phyloP scores from a whole-genome alignment of 2,797 vertebrate genomes.

The Sternotherus odoratus region DNA sequence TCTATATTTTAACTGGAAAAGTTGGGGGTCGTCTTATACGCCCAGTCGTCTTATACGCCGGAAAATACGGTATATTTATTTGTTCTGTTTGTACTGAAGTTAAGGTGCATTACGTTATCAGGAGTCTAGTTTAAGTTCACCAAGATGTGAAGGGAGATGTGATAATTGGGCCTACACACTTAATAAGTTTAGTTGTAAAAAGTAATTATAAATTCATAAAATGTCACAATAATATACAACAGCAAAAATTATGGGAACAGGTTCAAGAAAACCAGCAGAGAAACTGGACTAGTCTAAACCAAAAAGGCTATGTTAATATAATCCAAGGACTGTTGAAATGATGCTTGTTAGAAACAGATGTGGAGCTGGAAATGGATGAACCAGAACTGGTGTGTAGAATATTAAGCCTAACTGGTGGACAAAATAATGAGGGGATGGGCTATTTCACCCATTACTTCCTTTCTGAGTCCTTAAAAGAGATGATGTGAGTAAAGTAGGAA shows the following conservation, averaged over 20 bases:
- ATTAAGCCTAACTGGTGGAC: not conserved
- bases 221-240: not conserved
- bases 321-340: not conserved
- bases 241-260: not conserved
- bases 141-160: not conserved
- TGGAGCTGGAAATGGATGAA: not conserved
- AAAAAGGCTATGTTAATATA: not conserved
- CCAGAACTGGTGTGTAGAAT: not conserved
- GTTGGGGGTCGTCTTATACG: too few relatives aligned
- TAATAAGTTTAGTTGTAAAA: not conserved
- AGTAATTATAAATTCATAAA: not conserved
- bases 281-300: not conserved
- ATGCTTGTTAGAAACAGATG: not conserved
- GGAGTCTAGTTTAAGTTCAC: not conserved
- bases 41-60: too few relatives aligned
- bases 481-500: not conserved
- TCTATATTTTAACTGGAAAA: too few relatives aligned
- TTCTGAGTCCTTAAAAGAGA: not conserved
- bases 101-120: not conserved
- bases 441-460: not conserved
- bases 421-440: not conserved
- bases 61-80: too few relatives aligned
- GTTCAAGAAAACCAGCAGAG: not conserved
- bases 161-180: not conserved
- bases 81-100: not conserved